Percentiles rank a stretch among this genome's conserved stretches.
phyloP scores from a whole-genome alignment of 2,113 vertebrate species.

The Phaetusa simplex region DNA sequence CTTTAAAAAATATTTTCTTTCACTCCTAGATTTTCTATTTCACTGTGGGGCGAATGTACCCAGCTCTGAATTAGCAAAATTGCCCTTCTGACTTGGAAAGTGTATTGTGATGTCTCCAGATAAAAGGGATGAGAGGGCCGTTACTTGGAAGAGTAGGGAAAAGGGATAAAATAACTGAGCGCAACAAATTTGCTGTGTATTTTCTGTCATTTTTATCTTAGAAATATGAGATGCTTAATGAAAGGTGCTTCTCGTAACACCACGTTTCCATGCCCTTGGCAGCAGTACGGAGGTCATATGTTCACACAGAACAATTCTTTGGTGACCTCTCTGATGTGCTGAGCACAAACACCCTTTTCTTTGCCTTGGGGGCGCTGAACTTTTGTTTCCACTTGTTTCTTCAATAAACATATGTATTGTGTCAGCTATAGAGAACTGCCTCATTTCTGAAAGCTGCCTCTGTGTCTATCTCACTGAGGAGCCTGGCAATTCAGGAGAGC shows the following conservation, averaged over 20 bases:
- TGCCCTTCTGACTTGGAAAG: background rate
- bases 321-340: slow-evolving; percentile 59
- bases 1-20: background rate
- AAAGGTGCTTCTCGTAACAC: slow-evolving; percentile 41
- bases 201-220: slow-evolving; percentile 18
- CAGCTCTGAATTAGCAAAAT: background rate
- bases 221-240: slow-evolving; percentile 48
- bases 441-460: background rate
- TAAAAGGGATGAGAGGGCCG: background rate
- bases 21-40: background rate
- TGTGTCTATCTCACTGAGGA: background rate
- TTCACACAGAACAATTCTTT: slow-evolving; percentile 62
- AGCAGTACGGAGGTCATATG: slow-evolving; percentile 45
- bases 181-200: background rate
- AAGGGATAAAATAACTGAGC: background rate
- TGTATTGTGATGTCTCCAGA: background rate
- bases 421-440: background rate
- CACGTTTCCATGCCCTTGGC: slow-evolving; percentile 44
- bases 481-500: background rate
- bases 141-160: background rate
- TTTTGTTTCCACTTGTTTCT: slow-evolving; percentile 58
- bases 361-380: slow-evolving; percentile 53
- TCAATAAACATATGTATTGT: slow-evolving; percentile 58
- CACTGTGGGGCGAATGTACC: background rate
- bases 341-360: slow-evolving; percentile 63